phyloP scores from a whole-genome alignment of 2,888 invertebrate genomes.

The Cantharis flavilabris region DNA sequence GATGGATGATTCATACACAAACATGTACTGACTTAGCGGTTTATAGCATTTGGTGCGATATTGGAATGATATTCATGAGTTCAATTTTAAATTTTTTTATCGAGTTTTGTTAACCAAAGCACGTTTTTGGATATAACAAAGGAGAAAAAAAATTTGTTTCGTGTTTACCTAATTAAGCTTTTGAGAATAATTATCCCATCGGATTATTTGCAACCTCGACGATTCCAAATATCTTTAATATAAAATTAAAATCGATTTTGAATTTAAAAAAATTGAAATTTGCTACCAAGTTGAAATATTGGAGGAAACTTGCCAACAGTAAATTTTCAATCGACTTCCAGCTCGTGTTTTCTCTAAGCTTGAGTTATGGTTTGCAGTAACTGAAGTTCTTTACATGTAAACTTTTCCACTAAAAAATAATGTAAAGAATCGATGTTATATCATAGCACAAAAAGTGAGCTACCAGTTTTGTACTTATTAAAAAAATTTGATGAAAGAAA shows the following conservation, averaged over 20 bases:
- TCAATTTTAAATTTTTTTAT: background rate
- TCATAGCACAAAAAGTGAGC: background rate
- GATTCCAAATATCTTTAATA: background rate
- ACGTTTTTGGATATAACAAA: background rate
- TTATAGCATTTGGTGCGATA: background rate
- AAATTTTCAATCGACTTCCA: background rate
- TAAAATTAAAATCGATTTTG: background rate
- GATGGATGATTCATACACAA: constrained; percentile 28
- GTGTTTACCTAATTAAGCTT: background rate
- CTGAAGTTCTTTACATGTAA: background rate
- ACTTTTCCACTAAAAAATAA: background rate
- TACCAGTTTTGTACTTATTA: background rate
- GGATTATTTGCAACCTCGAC: background rate
- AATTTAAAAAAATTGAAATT: background rate
- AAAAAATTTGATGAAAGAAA: background rate
- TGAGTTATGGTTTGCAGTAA: background rate
- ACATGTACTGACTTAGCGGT: constrained; percentile 12
- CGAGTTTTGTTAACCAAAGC: background rate
- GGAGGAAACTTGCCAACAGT: background rate
- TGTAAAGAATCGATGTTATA: background rate
- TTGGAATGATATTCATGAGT: background rate
- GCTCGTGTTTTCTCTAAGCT: background rate
- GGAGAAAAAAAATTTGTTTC: background rate
- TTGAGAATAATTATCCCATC: background rate
- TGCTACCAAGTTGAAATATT: background rate